Evolutionary conservation across 2,797 vertebrate species (phyloP).

Genomic region (Phalloptychus januarius): DNA sequence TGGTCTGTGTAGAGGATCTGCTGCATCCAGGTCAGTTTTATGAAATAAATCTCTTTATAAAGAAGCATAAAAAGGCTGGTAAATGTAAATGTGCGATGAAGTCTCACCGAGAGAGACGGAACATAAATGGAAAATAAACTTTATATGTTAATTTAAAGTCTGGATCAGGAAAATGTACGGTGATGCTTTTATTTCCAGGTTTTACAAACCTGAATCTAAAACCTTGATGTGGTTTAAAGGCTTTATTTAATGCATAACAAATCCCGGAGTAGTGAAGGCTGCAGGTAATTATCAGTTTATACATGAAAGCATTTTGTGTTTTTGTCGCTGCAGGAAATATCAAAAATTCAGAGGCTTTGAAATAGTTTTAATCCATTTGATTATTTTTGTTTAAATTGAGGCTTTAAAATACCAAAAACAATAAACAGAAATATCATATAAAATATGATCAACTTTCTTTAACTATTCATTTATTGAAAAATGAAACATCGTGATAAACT

Average conservation of each 20-base stretch:
- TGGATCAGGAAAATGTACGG: not conserved
- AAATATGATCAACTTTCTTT: not conserved
- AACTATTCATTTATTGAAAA: not conserved
- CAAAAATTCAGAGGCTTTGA: not conserved
- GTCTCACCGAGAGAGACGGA: not conserved
- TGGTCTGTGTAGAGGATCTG: slow-evolving; percentile 4
- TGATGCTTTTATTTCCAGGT: not conserved
- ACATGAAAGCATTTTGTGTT: not conserved
- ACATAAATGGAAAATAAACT: not conserved
- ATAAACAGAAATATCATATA: not conserved
- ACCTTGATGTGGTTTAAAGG: not conserved
- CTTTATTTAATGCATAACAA: not conserved
- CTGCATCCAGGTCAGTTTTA: slow-evolving; percentile 26
- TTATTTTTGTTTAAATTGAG: not conserved
- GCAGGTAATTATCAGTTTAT: not conserved
- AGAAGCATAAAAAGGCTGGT: not conserved
- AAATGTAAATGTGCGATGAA: not conserved
- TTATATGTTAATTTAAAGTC: not conserved
- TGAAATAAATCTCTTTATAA: not conserved
- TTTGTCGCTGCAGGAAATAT: not conserved
- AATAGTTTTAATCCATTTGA: not conserved
- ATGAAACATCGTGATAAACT: not conserved
- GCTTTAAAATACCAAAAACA: not conserved
- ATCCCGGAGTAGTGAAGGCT: not conserved
- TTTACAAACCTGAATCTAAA: not conserved